A percentile compares a stretch with the other conserved stretches of the same genome.
Conservation (phyloP, 2,797 vertebrate species). For the Semaprochilodus insignis region DNA sequence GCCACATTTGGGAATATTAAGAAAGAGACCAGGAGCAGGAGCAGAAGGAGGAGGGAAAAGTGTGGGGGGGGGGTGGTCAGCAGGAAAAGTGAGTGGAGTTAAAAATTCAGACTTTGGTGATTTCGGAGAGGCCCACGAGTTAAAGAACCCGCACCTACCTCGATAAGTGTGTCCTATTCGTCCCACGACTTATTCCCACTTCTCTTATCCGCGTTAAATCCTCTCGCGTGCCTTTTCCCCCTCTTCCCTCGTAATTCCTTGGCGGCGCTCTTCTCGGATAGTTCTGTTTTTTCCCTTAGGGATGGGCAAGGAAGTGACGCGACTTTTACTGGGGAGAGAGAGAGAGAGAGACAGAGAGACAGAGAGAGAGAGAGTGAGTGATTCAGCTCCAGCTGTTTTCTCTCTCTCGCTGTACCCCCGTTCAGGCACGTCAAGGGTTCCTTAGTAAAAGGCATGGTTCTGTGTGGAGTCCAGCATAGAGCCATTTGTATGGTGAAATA, state of each 20-base stretch:
- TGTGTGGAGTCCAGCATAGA: too few species aligned
- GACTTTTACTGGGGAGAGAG: constrained; percentile 60
- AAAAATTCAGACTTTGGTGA: neutral
- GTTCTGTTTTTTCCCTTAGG: constrained; percentile 76
- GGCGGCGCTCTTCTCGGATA: constrained; percentile 69
- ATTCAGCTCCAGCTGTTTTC: neutral
- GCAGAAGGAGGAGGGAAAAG: constrained; percentile 2
- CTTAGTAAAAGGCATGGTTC: too few species aligned
- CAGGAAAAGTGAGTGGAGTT: constrained; percentile 24
- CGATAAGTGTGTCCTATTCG: constrained; percentile 55
- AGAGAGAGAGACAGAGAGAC: neutral
- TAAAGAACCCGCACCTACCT: constrained; percentile 68
- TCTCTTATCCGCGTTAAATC: constrained; percentile 46
- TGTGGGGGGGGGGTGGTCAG: neutral
- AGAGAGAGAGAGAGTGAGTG: constrained; percentile 8
- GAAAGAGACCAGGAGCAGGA: neutral
- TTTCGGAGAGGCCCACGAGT: neutral
- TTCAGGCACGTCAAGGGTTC: too few species aligned
- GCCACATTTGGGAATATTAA: too few species aligned
- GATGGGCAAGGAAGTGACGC: constrained; percentile 89
- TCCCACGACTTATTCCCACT: constrained; percentile 57
- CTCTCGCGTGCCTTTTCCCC: constrained; percentile 66
- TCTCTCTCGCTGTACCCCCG: neutral
- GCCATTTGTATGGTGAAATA: too few species aligned
- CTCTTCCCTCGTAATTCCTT: constrained; percentile 69